A percentile compares a stretch with the other conserved stretches of the same genome.
These are phyloP conservation scores for Mycteria americana DNA, from an alignment of 2,797 vertebrate species.

Conservation along the genomic window DNA sequence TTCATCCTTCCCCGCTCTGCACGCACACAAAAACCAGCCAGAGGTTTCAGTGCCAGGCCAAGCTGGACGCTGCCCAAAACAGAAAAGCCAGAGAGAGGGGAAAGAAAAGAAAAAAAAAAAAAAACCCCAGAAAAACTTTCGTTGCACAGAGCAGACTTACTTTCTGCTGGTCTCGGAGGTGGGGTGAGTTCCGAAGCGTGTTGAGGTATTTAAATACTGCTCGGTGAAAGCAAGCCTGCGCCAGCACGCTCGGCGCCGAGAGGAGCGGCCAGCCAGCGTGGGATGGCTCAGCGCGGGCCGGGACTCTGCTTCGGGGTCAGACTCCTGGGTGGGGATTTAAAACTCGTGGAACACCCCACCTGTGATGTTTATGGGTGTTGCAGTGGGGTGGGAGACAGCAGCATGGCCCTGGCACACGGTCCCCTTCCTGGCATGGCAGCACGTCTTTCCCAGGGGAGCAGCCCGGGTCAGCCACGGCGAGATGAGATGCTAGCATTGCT, in stretches of 20 bases:
- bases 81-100: neutral
- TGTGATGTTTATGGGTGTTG: fast-evolving
- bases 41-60: neutral
- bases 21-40: neutral
- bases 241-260: neutral
- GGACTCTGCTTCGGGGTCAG: neutral
- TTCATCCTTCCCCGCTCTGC: neutral
- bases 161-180: neutral
- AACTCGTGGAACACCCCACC: fast-evolving
- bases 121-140: neutral
- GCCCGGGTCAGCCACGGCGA: fast-evolving
- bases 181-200: neutral
- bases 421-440: neutral
- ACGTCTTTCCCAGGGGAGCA: neutral
- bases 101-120: neutral
- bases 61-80: neutral
- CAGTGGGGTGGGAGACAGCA: neutral
- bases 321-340: too few relatives aligned
- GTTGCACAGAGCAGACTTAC: neutral
- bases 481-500: neutral
- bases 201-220: neutral
- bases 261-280: neutral
- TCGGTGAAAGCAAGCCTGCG: neutral
- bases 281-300: neutral
- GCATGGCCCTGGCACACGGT: fast-evolving